phyloP scores from a whole-genome alignment of 2,113 vertebrate genomes.

The Leucopsar rothschildi region DNA sequence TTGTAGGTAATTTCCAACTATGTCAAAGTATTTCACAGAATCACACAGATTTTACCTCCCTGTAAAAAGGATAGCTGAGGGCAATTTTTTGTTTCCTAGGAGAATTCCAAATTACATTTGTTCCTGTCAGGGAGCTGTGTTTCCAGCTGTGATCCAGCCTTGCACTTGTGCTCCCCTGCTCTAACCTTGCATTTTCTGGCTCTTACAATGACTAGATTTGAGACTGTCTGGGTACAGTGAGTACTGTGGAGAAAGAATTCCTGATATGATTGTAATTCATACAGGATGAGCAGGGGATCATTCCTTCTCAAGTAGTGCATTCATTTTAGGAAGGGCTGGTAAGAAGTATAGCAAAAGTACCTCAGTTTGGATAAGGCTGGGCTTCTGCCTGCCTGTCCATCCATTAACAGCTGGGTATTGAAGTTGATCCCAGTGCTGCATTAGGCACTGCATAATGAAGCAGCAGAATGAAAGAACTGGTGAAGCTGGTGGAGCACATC shows the following conservation, averaged over 20 bases:
- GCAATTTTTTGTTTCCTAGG: not conserved
- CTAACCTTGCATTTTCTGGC: not conserved
- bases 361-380: accelerated
- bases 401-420: not conserved
- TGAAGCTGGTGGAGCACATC: not conserved
- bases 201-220: accelerated
- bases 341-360: not conserved
- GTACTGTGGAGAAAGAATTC: not conserved
- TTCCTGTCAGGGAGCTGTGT: not conserved
- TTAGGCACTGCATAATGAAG: not conserved
- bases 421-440: not conserved
- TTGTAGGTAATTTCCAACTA: not conserved
- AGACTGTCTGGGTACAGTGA: not conserved
- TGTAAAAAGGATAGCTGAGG: not conserved
- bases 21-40: not conserved
- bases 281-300: not conserved
- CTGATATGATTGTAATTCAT: not conserved
- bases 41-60: not conserved
- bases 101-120: not conserved
- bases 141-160: not conserved
- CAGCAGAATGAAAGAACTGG: not conserved
- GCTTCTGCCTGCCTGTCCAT: not conserved
- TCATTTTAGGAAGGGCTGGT: not conserved
- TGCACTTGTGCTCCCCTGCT: not conserved
- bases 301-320: not conserved